These are phyloP conservation scores for Embidobia sp. DNA, from an alignment of 2,888 invertebrate genomes.

Conservation along the genomic window DNA sequence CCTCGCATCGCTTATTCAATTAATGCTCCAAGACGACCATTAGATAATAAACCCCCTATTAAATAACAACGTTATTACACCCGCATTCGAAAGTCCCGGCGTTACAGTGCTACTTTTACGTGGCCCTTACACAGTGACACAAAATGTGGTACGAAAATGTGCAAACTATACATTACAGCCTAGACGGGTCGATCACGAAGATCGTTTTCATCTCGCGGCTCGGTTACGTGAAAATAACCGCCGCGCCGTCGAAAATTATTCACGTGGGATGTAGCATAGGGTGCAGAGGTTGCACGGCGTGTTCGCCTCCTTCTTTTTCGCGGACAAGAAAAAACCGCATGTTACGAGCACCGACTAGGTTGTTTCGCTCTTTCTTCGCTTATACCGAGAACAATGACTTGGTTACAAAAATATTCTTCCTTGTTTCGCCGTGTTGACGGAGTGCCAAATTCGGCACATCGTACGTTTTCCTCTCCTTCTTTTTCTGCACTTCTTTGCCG, in stretches of 20 bases:
- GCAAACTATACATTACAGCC: constrained; percentile 8
- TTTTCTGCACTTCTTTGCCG: constrained; percentile 22
- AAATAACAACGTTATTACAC: constrained; percentile 16
- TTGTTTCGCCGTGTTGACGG: constrained; percentile 52
- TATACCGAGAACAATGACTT: constrained; percentile 48
- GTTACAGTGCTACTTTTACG: neutral
- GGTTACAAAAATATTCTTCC: constrained; percentile 62
- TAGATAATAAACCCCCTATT: constrained; percentile 17
- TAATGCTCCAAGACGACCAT: constrained; percentile 1
- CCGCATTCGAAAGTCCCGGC: constrained; percentile 6
- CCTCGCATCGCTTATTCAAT: constrained; percentile 28
- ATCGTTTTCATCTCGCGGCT: constrained; percentile 67
- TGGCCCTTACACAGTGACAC: neutral
- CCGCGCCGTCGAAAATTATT: constrained; percentile 49
- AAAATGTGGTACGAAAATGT: constrained; percentile 1
- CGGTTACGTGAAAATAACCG: constrained; percentile 61
- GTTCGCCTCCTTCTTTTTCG: constrained; percentile 24
- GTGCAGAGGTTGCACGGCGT: constrained; percentile 52
- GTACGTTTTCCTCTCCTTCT: constrained; percentile 30
- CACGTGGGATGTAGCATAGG: constrained; percentile 41
- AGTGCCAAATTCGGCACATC: constrained; percentile 56
- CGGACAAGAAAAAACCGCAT: constrained; percentile 32
- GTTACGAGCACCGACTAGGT: constrained; percentile 32
- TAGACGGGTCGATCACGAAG: constrained; percentile 59
- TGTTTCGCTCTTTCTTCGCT: constrained; percentile 26